These are phyloP conservation scores for Hydra vulgaris DNA, from an alignment of 30 jellyfish, hydroid and myxozoan genomes.

Conservation along the genomic window DNA sequence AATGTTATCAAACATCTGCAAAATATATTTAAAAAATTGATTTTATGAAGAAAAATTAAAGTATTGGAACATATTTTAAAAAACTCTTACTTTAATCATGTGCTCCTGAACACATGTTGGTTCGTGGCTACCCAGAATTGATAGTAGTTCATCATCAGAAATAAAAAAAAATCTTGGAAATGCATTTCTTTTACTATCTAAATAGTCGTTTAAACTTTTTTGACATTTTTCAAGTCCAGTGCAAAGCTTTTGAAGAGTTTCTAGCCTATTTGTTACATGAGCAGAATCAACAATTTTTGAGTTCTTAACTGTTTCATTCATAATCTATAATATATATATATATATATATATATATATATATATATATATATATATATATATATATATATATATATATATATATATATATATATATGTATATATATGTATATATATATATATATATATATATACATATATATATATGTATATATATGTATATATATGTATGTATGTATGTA, in stretches of 20 bases:
- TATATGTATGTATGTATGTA: too few species aligned
- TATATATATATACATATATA: too few species aligned
- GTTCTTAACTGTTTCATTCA: slow-evolving; percentile 82
- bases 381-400: too few species aligned
- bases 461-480: too few species aligned
- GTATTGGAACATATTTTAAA: not conserved
- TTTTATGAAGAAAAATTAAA: not conserved
- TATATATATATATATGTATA: too few species aligned
- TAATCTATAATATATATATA: slow-evolving; percentile 35
- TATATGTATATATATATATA: too few species aligned
- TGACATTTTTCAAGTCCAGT: slow-evolving; percentile 87
- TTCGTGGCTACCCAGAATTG: slow-evolving; percentile 92
- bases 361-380: too few species aligned
- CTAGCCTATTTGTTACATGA: slow-evolving; percentile 78
- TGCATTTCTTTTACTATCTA: slow-evolving; percentile 91
- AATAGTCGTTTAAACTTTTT: slow-evolving; percentile 81
- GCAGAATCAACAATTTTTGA: slow-evolving; percentile 79
- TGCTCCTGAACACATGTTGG: slow-evolving; percentile 97
- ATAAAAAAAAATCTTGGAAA: slow-evolving; percentile 89
- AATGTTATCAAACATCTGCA: slow-evolving; percentile 87
- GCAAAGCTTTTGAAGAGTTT: slow-evolving; percentile 61
- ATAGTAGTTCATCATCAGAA: slow-evolving; percentile 87
- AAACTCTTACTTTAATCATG: slow-evolving; percentile 96
- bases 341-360: not conserved
- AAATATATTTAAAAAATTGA: not conserved